Conservation (phyloP, 2,797 vertebrate species). For the Enteromius trimaculatus region DNA sequence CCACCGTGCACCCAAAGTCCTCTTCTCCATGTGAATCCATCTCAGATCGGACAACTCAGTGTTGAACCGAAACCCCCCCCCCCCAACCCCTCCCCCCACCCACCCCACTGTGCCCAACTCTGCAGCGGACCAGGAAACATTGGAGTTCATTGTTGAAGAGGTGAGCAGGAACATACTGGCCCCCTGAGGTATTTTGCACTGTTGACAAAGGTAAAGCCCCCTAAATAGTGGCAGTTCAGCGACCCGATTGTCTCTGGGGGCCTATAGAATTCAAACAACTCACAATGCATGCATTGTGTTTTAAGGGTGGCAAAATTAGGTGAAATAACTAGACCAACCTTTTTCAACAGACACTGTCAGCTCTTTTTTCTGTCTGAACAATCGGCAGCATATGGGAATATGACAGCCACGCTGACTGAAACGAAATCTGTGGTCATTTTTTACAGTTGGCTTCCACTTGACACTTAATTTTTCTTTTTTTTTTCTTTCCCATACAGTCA, state of each 20-base stretch:
- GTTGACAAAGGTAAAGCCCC: conserved; percentile 81
- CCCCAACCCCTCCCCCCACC: too few species aligned
- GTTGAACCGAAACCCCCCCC: conserved; percentile 64
- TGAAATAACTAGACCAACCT: conserved; percentile 77
- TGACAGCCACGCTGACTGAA: conserved; percentile 2
- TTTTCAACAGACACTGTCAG: conserved; percentile 66
- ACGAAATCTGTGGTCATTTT: background rate
- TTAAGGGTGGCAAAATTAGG: conserved; percentile 66
- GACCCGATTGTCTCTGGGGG: conserved; percentile 81
- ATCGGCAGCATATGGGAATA: conserved; percentile 54
- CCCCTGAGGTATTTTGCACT: conserved; percentile 76
- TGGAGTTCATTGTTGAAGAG: conserved; percentile 66
- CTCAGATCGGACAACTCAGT: conserved; percentile 38
- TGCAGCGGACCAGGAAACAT: conserved; percentile 17
- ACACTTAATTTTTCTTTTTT: background rate
- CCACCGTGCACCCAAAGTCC: conserved; percentile 71
- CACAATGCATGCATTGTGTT: conserved; percentile 68
- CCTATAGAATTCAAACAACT: conserved; percentile 80
- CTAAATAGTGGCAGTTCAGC: conserved; percentile 84
- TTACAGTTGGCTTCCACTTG: background rate
- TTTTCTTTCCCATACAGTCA: background rate
- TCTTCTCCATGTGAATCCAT: conserved; percentile 57
- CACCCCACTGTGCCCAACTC: conserved; percentile 23
- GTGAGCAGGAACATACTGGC: conserved; percentile 73
- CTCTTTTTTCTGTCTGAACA: conserved; percentile 67